These are phyloP conservation scores for Chlorodrepanis virens DNA, from an alignment of 2,113 vertebrate species.

Conservation along the genomic window DNA sequence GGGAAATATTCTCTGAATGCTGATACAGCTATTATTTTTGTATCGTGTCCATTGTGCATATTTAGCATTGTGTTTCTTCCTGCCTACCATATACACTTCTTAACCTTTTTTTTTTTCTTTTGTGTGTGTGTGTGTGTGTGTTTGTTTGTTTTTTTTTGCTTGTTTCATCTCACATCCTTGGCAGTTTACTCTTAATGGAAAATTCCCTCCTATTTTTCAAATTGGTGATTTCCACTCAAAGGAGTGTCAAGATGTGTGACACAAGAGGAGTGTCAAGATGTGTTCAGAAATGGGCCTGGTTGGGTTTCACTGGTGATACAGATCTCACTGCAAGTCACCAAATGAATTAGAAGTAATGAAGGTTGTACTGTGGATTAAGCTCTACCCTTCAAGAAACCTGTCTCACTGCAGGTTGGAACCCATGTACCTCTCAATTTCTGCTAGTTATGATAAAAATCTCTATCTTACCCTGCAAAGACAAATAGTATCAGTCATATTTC, in stretches of 20 bases:
- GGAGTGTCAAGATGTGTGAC: not conserved
- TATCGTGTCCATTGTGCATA: not conserved
- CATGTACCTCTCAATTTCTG: not conserved
- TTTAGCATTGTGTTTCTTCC: not conserved
- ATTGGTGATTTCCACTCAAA: not conserved
- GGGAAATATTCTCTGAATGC: not conserved
- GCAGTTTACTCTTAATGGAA: not conserved
- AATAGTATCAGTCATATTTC: not conserved
- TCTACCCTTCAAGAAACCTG: not conserved
- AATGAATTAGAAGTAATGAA: not conserved
- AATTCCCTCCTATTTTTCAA: not conserved
- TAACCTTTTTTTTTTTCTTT: too few relatives aligned
- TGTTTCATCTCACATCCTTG: not conserved
- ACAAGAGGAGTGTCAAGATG: not conserved
- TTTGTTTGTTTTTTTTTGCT: not conserved
- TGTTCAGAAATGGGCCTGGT: not conserved
- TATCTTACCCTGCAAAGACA: not conserved
- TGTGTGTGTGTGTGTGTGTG: too few relatives aligned
- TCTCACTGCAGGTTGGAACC: not conserved
- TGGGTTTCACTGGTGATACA: not conserved
- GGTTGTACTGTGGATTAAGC: not conserved
- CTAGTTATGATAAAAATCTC: not conserved
- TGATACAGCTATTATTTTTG: not conserved
- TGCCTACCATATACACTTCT: not conserved
- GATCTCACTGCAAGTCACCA: not conserved